Conservation (phyloP, 1,140 invertebrate species). For the Metopolophium dirhodum region DNA sequence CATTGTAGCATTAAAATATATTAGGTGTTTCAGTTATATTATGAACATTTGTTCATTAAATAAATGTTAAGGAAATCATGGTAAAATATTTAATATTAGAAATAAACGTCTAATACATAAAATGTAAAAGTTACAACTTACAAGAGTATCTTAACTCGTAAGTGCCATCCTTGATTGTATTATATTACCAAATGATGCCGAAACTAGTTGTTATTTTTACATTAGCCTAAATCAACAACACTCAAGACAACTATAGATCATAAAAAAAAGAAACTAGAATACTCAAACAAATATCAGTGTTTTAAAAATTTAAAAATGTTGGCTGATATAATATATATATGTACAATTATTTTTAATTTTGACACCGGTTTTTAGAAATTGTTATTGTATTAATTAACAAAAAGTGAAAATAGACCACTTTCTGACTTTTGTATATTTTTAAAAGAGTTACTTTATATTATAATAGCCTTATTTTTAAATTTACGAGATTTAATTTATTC, state of each 20-base stretch:
- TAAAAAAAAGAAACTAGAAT: constrained; percentile 19
- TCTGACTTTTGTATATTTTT: neutral
- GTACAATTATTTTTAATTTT: neutral
- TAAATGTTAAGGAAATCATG: neutral
- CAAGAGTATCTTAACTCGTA: neutral
- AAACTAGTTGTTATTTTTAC: constrained; percentile 23
- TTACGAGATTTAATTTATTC: neutral
- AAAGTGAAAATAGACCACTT: neutral
- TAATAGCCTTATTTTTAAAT: neutral
- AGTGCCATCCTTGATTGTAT: neutral
- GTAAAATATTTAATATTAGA: neutral
- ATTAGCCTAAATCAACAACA: neutral
- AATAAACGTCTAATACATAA: neutral
- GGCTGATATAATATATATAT: neutral
- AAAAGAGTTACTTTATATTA: neutral
- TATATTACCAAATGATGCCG: neutral
- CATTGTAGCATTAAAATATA: neutral
- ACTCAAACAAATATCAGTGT: neutral
- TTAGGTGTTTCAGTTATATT: neutral
- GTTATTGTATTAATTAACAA: neutral
- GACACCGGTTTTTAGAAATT: neutral
- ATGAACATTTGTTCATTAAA: neutral
- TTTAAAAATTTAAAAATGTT: neutral
- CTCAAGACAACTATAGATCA: neutral
- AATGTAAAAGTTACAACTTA: constrained; percentile 22